Base-by-base conservation (phyloP, 1,140 invertebrate genomes). In the Drosophila guanche region DNA sequence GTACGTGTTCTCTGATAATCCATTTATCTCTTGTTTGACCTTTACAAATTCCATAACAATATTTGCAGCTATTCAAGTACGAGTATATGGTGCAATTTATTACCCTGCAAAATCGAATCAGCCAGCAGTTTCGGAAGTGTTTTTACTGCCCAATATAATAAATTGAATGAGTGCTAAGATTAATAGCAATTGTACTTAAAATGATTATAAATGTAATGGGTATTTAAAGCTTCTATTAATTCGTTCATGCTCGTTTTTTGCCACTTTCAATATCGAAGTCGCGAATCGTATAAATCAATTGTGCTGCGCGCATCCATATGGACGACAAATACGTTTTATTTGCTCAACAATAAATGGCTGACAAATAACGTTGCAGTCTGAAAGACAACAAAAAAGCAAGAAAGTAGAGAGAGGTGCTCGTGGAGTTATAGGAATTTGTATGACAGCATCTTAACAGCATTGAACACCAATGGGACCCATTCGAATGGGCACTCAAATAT, bases 241-340 rank as follows among this genome's bases (percentile, higher is more conserved):
- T 10, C 3, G 23, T 66, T 14, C 5, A 1, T 8, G 54, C 47
- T n/a, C n/a, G n/a, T 51, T 60, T 74, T 48, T 52, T 66, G 20
- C 29, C 27, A 42, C 16, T 46, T 65, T 52, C 42, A 59, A 63
- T 63, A 63, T 25, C 47, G 37, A 29, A 37, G 37, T 63, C 48
- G 51, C 55, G 12, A 56, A 52, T 58, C 53, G 51, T 54, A 66
- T 72, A 72, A 84, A 80, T 76, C 81, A 86, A 86, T 80, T 86
- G 66, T 47, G 66, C 56, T 68, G 47, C 50, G 51, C 40, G 58
- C 51, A 33, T 56, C 77, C 76, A 86, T 80, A 86, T 84, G 80
- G 71, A 50, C 59, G 54, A 54, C 47, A 72, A 72, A 74, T 62
- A 55, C 73, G 48, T 52, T 70, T 67, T 86, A 73, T 86, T 86